phyloP scores from a whole-genome alignment of 2,113 vertebrate species.

The Meriones unguiculatus region DNA sequence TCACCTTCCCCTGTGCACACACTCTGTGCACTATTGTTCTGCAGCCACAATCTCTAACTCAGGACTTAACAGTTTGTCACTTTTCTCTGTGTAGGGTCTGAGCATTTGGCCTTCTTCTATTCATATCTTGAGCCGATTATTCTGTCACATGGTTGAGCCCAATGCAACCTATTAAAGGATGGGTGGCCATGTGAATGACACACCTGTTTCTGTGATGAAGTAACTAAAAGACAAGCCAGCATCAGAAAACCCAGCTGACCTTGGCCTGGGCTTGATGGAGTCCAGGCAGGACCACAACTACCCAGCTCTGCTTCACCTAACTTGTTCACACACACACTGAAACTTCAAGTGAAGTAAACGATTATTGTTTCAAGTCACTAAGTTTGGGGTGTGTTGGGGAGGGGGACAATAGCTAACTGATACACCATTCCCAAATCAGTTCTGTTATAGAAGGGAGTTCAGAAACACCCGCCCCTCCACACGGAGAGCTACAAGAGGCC shows the following conservation, averaged over 20 bases:
- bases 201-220: background rate
- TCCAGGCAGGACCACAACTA: background rate
- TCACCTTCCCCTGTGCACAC: background rate
- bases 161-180: background rate
- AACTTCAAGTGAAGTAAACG: background rate
- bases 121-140: background rate
- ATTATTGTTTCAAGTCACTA: background rate
- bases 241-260: background rate
- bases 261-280: background rate
- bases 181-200: background rate
- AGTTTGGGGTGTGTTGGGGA: no score
- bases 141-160: background rate
- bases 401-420: background rate
- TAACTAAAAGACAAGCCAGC: background rate
- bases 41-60: background rate
- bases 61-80: background rate
- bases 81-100: background rate
- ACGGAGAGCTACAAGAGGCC: background rate
- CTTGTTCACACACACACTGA: background rate
- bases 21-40: background rate
- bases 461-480: background rate
- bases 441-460: background rate
- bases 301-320: background rate
- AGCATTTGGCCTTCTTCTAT: accelerated
- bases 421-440: background rate